Conservation (phyloP, 2,113 vertebrate genomes). For the Sylvilagus bachmani region DNA sequence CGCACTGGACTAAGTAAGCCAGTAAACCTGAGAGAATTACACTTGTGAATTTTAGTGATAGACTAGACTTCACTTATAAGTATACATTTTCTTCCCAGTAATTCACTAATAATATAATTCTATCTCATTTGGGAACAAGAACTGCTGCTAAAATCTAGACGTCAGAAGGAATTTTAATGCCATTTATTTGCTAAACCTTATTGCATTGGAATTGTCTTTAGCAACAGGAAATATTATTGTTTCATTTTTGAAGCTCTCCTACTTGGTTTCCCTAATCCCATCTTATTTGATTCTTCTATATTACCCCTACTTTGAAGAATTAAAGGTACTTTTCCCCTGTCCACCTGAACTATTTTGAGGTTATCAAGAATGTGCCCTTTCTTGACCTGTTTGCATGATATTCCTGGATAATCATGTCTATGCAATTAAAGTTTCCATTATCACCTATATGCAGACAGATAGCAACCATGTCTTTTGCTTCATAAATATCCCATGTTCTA, state of each 20-base stretch:
- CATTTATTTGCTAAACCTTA: not conserved
- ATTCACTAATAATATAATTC: conserved; percentile 24
- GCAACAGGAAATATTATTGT: not conserved
- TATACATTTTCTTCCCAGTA: not conserved
- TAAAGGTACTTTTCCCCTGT: not conserved
- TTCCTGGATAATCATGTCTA: not conserved
- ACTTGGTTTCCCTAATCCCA: not conserved
- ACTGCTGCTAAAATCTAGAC: not conserved
- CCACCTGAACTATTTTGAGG: not conserved
- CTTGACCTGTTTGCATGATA: not conserved
- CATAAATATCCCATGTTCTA: not conserved
- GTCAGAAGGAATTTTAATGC: not conserved
- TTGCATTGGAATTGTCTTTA: not conserved
- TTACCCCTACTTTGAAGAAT: conserved; percentile 10
- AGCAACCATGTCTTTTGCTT: not conserved
- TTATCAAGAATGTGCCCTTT: conserved; percentile 15
- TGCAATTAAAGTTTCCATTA: conserved; percentile 2
- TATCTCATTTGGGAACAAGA: not conserved
- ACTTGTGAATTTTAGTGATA: conserved; percentile 4
- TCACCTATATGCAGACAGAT: not conserved
- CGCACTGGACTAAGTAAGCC: not conserved
- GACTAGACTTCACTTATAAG: not conserved
- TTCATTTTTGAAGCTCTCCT: not conserved
- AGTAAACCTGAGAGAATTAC: not conserved
- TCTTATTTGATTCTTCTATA: not conserved